Evolutionary conservation across 2,888 invertebrate genomes (phyloP).

Genomic region (Phasia obesa): DNA sequence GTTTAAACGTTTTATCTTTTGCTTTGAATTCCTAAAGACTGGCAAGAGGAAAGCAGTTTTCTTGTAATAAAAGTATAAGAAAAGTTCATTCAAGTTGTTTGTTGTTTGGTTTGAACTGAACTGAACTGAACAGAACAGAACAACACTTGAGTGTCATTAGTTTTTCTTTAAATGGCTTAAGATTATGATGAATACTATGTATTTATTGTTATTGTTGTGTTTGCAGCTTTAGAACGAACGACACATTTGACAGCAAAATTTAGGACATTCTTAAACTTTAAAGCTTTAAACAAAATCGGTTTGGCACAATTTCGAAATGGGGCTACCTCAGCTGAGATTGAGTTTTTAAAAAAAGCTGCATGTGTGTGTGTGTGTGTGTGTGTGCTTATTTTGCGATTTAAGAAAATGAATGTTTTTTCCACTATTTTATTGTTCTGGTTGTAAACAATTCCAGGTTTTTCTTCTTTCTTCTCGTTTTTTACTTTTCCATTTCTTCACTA

Average conservation of each 20-base stretch:
- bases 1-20: constrained; percentile 25
- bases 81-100: constrained; percentile 24
- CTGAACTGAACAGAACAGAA: too few species aligned
- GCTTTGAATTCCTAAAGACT: constrained; percentile 1
- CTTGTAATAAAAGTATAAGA: constrained; percentile 10
- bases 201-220: constrained; percentile 9
- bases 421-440: constrained; percentile 56
- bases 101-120: too few species aligned
- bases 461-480: too few species aligned
- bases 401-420: constrained; percentile 58
- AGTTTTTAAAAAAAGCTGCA: constrained; percentile 33
- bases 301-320: constrained; percentile 79
- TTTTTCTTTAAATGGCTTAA: constrained; percentile 12
- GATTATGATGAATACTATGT: constrained; percentile 34
- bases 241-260: constrained; percentile 72
- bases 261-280: constrained; percentile 67
- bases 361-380: too few species aligned
- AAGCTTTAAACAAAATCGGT: constrained; percentile 62
- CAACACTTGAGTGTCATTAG: neutral
- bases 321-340: constrained; percentile 72
- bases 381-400: constrained; percentile 16
- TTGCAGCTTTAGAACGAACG: constrained; percentile 50
- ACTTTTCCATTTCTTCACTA: constrained; percentile 29
- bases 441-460: constrained; percentile 48
- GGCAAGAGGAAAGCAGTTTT: constrained; percentile 8